phyloP scores from a whole-genome alignment of 2,888 invertebrate genomes.

The Bombylius discolor region DNA sequence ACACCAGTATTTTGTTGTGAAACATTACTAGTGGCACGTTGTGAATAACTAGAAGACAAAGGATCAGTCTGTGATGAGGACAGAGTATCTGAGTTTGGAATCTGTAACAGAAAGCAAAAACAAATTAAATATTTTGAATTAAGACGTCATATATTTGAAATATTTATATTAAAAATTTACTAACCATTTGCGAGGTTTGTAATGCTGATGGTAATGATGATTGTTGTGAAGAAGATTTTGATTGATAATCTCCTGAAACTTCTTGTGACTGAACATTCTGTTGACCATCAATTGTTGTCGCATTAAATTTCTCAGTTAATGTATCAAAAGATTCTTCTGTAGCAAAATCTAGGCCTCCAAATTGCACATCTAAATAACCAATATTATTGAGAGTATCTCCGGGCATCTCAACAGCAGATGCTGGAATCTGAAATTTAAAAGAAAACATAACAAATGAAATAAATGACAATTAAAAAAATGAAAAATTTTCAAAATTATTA shows the following conservation, averaged over 20 bases:
- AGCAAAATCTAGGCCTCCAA: constrained; percentile 74
- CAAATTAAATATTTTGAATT: neutral
- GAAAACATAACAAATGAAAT: neutral
- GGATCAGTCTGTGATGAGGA: constrained; percentile 24
- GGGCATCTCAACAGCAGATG: constrained; percentile 93
- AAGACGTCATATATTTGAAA: neutral
- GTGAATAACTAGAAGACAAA: constrained; percentile 27
- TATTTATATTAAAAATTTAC: neutral
- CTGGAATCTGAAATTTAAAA: constrained; percentile 59
- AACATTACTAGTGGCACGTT: constrained; percentile 22
- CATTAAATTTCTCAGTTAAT: constrained; percentile 33
- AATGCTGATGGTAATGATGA: constrained; percentile 23
- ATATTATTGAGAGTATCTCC: constrained; percentile 64
- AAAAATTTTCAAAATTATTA: constrained; percentile 1
- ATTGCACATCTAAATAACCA: constrained; percentile 80
- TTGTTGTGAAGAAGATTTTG: constrained; percentile 24
- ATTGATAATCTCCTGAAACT: constrained; percentile 29
- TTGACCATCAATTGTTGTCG: constrained; percentile 27
- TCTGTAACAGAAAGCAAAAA: constrained; percentile 1
- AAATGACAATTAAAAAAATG: constrained; percentile 2
- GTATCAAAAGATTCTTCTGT: constrained; percentile 36
- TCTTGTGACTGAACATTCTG: constrained; percentile 21
- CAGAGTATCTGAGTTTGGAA: constrained; percentile 11
- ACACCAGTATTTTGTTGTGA: constrained; percentile 23
- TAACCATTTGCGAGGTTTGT: constrained; percentile 34